A percentile compares a stretch with the other conserved stretches of the same genome.
Evolutionary conservation across 2,797 vertebrate species (phyloP).

Genomic region (Cyprinodon diabolis): DNA sequence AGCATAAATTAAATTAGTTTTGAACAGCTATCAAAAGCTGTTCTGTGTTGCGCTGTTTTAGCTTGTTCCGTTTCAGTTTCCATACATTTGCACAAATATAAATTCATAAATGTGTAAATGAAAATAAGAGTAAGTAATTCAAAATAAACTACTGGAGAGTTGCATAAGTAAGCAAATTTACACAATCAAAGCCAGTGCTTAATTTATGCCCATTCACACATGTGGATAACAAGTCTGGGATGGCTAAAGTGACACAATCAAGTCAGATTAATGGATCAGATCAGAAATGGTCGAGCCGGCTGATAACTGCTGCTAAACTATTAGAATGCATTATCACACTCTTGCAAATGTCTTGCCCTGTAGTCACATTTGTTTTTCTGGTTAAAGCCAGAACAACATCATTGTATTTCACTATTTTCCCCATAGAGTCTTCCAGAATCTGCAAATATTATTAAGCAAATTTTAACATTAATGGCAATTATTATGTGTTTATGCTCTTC

Average conservation of each 20-base stretch:
- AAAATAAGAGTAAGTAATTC: conserved; percentile 13
- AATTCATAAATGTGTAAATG: conserved; percentile 1
- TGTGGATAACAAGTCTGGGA: conserved; percentile 46
- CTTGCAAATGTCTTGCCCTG: conserved; percentile 66
- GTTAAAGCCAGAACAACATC: conserved; percentile 36
- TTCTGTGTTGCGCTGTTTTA: too few species aligned
- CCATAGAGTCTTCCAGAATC: conserved; percentile 27
- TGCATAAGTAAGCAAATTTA: conserved; percentile 41
- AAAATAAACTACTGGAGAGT: conserved; percentile 24
- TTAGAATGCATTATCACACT: conserved; percentile 73
- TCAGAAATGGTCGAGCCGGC: conserved; percentile 62
- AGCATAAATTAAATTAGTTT: neutral
- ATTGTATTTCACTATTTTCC: conserved; percentile 48
- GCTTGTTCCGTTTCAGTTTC: too few species aligned
- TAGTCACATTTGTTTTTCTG: conserved; percentile 58
- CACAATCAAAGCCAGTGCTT: conserved; percentile 56
- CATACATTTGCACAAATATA: neutral
- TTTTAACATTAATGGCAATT: conserved; percentile 30
- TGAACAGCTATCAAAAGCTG: neutral
- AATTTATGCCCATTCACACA: conserved; percentile 64
- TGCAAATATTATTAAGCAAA: conserved; percentile 33
- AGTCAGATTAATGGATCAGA: conserved; percentile 64
- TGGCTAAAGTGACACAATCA: conserved; percentile 60
- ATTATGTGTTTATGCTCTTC: conserved; percentile 10
- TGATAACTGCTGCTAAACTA: conserved; percentile 51